Conservation (phyloP, 2,888 invertebrate genomes). For the Archips xylosteana region DNA sequence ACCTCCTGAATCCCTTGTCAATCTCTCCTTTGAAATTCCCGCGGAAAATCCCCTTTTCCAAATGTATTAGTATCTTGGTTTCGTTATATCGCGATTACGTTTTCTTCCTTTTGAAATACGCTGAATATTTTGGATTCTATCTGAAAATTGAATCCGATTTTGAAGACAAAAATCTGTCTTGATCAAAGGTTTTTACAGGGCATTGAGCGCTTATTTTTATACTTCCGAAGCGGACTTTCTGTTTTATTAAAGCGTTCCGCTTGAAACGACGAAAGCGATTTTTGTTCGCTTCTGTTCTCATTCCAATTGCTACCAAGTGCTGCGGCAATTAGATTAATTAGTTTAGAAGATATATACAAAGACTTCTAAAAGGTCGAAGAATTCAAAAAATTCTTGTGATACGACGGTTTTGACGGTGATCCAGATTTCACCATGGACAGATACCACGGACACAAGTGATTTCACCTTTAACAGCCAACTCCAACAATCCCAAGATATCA, state of each 20-base stretch:
- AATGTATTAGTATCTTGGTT: slow-evolving; percentile 39
- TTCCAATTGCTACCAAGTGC: neutral
- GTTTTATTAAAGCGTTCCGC: neutral
- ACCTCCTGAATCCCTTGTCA: slow-evolving; percentile 39
- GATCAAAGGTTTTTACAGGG: slow-evolving; percentile 27
- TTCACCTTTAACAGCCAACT: slow-evolving; percentile 12
- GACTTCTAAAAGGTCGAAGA: neutral
- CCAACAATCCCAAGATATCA: slow-evolving; percentile 11
- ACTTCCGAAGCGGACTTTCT: slow-evolving; percentile 16
- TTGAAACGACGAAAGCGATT: neutral
- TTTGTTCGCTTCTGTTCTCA: neutral
- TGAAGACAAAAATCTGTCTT: slow-evolving; percentile 29
- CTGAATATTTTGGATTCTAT: slow-evolving; percentile 32
- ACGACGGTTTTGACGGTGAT: neutral
- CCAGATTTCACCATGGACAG: slow-evolving; percentile 19
- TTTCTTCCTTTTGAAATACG: slow-evolving; percentile 22
- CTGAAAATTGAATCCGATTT: slow-evolving; percentile 26
- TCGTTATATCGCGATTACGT: slow-evolving; percentile 27
- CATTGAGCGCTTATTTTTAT: slow-evolving; percentile 12
- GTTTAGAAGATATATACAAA: neutral
- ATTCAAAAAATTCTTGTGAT: slow-evolving; percentile 7
- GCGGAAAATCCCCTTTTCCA: slow-evolving; percentile 33
- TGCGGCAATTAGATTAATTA: neutral
- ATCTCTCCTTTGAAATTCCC: slow-evolving; percentile 40
- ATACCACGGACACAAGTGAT: slow-evolving; percentile 1